Evolutionary conservation across 2,113 vertebrate species (phyloP).

Genomic region (Micronycteris hirsuta): DNA sequence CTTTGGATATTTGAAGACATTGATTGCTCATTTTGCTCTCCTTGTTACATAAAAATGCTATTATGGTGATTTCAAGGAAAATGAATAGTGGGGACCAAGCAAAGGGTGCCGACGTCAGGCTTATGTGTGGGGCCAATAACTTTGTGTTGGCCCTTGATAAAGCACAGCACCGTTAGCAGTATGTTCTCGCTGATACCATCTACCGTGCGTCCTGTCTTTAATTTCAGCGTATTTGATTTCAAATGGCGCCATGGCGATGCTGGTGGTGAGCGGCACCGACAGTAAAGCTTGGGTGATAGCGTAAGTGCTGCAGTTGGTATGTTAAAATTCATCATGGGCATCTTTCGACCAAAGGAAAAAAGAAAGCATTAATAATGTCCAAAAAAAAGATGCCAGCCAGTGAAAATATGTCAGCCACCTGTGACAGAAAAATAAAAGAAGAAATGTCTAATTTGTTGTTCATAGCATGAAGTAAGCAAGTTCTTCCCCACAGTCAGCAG

Average conservation of each 20-base stretch:
- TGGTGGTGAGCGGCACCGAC: background rate
- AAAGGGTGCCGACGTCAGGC: background rate
- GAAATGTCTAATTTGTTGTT: background rate
- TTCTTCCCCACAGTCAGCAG: background rate
- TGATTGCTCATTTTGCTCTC: background rate
- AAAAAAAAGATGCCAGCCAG: background rate
- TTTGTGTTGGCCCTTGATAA: background rate
- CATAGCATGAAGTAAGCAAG: constrained; percentile 20
- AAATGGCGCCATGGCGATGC: background rate
- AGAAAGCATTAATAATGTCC: background rate
- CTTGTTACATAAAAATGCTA: background rate
- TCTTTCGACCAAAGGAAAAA: background rate
- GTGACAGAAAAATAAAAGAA: constrained; percentile 33
- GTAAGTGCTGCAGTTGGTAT: background rate
- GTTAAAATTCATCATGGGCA: background rate
- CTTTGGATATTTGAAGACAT: background rate
- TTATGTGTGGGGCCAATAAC: background rate
- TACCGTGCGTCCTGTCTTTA: background rate
- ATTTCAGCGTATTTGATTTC: background rate
- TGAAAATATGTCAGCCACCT: background rate
- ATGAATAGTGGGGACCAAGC: background rate
- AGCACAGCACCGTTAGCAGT: background rate
- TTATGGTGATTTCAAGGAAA: background rate
- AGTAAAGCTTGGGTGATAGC: background rate
- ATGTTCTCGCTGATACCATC: background rate